Base-by-base conservation (phyloP, 2,888 invertebrate species). In the Dasypogon diadema region DNA sequence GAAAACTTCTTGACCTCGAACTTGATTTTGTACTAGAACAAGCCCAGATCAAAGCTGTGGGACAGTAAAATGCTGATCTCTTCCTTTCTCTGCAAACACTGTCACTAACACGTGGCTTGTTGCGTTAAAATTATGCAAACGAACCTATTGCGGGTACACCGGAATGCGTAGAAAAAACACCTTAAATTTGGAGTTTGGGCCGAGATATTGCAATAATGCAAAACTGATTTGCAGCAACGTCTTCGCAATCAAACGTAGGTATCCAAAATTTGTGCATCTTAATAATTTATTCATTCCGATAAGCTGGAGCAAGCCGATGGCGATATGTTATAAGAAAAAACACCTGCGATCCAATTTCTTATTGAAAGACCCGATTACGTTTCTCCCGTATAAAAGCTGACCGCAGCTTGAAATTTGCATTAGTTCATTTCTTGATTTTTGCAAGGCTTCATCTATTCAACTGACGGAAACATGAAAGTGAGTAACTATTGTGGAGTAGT, bases 331-430 rank as follows among this genome's bases (percentile, higher is more conserved):
- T 37, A 3, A 60, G 60, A 37, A 60, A 60, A 60, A 30, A 26
- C 34, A 12, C 18, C 37, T 12, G 18, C 18, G 37, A 10, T 10
- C 24, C 60, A 21, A 60, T 42, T 42, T 42, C n/a, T 42, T 42
- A 42, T 12, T 42, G 18, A 18, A 60, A 10, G 60, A 12, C 18
- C 37, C 18, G 34, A 37, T 37, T 30, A 10, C 1, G 12, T 60
- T 30, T 58, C 58, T 30, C 58, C n/a, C 34, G 16, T 65, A 68
- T 68, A 68, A 68, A 68, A 68, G 65, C 24, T 26, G 48, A 6
- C 65, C 26, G 26, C 14, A 5, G 10, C 16, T 24, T 14, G 10
- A 68, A 24, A 48, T 68, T 48, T 34, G 48, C 48, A 48, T 68
- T 68, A 68, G 65, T 68, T 37, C 10, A 46, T 16, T 48, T 48